Percentiles rank a stretch among this genome's conserved stretches.
Conservation (phyloP, 2,113 vertebrate species). For the Toxotes jaculatrix region DNA sequence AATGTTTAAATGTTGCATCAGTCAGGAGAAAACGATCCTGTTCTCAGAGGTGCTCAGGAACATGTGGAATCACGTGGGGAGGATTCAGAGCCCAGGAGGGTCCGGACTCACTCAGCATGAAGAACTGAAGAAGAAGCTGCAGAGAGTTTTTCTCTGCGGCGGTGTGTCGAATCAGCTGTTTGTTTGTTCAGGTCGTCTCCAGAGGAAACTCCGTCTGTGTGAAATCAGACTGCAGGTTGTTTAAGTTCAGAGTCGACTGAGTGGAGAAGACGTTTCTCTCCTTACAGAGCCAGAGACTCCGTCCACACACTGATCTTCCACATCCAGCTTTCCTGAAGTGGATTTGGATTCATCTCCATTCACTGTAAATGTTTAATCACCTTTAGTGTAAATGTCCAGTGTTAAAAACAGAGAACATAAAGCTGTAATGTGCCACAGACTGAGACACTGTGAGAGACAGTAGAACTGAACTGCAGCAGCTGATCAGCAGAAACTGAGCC, state of each 20-base stretch:
- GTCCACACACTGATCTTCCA: not conserved
- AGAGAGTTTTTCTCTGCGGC: not conserved
- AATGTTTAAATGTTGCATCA: slow-evolving; percentile 20
- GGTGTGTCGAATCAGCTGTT: not conserved
- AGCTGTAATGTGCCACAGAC: too few species aligned
- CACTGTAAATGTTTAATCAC: too few species aligned
- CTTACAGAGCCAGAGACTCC: too few species aligned
- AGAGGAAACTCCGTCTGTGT: slow-evolving; percentile 7
- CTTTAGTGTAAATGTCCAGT: too few species aligned
- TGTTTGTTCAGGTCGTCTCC: slow-evolving; percentile 22
- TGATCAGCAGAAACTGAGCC: too few species aligned
- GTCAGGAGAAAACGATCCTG: not conserved
- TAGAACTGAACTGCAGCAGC: too few species aligned
- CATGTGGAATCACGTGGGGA: not conserved
- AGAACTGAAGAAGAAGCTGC: not conserved
- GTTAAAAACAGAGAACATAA: too few species aligned
- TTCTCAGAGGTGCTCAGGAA: not conserved
- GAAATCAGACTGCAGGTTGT: not conserved
- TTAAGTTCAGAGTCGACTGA: not conserved
- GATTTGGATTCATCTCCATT: too few species aligned
- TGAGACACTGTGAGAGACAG: too few species aligned
- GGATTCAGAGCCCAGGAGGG: not conserved
- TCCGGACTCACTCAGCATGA: not conserved
- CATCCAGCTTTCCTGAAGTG: too few species aligned
- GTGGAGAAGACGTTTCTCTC: too few species aligned